Base-by-base conservation (phyloP, 2,797 vertebrate species). In the Cephalopachus bancanus region DNA sequence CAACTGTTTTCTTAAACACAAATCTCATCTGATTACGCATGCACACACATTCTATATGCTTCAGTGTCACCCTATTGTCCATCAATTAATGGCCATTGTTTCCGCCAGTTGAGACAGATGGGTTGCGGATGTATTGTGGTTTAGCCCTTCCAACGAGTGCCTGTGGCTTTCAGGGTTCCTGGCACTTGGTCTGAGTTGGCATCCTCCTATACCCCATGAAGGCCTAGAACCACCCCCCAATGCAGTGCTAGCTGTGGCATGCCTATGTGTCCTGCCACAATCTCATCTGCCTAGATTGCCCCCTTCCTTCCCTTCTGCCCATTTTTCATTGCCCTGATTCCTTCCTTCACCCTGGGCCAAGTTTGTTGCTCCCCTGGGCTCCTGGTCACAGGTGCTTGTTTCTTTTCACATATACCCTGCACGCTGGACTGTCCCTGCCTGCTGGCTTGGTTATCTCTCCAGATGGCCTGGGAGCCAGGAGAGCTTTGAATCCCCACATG, bases 341-440 rank as follows among this genome's bases (percentile, higher is more conserved):
- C 28, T 89, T 89, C 44, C 69, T 89, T 93, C 87, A 89, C 37
- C 71, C 71, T 89, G 14, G 67, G 74, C 74, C 87, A 83, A 78
- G 17, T 37, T 87, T 19, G 44, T 55, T 81, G 44, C 62, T 93
- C 51, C n/a, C 57, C 8, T 85, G 24, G 67, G 62, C 30, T 79
- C 55, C 65, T 33, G 20, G 65, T 28, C 37, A 22, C 22, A 49
- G 17, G 30, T 88, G 62, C 89, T 64, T 85, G 1, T 83, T 76
- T 80, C 59, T 76, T 49, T 30, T 81, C 26, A 10, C 19, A 5
- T 44, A 59, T 16, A 33, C 9, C 55, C 62, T 81, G 10, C 44
- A 69, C 4, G 20, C 51, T 60, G 84, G 33, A 65, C 69, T 78
- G 55, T 26, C 69, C 30, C 22, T 95, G 49, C 11, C 74, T 95